A percentile compares a stretch with the other conserved stretches of the same genome.
Evolutionary conservation across 1,140 invertebrate genomes (phyloP).

Genomic region (Neodiprion lecontei): DNA sequence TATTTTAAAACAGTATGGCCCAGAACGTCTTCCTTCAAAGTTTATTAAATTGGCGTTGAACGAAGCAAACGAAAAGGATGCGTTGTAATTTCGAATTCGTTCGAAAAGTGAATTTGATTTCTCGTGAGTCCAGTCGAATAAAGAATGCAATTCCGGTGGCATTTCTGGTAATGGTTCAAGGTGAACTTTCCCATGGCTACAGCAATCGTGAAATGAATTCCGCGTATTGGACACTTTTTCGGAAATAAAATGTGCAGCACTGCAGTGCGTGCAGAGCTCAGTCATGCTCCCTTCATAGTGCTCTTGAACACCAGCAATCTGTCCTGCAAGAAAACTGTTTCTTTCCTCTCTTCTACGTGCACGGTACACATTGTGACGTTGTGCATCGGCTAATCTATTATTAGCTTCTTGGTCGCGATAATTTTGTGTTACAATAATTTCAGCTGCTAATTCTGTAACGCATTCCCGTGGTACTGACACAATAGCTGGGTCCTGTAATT

Average conservation of each 20-base stretch:
- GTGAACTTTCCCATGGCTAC: constrained; percentile 15
- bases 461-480: too few relatives aligned
- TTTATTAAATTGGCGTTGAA: constrained; percentile 30
- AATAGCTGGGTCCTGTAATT: too few relatives aligned
- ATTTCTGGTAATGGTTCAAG: constrained; percentile 4
- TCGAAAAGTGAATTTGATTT: constrained; percentile 19
- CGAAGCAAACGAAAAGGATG: constrained; percentile 25
- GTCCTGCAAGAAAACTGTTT: constrained; percentile 8
- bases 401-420: too few relatives aligned
- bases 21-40: constrained; percentile 18
- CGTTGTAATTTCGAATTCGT: constrained; percentile 24
- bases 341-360: neutral
- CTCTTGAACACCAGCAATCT: constrained; percentile 19
- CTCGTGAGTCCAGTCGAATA: constrained; percentile 15
- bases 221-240: constrained; percentile 25
- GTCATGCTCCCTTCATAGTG: constrained; percentile 26
- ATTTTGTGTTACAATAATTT: too few relatives aligned
- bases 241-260: constrained; percentile 25
- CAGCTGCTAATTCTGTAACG: too few relatives aligned
- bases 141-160: constrained; percentile 8
- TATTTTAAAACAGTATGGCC: constrained; percentile 18
- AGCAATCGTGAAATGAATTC: constrained; percentile 24
- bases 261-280: constrained; percentile 18
- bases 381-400: neutral
- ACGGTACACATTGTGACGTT: too few relatives aligned